These are phyloP conservation scores for Pangasius krempfi DNA, from an alignment of 2,797 vertebrate genomes.

Conservation along the genomic window DNA sequence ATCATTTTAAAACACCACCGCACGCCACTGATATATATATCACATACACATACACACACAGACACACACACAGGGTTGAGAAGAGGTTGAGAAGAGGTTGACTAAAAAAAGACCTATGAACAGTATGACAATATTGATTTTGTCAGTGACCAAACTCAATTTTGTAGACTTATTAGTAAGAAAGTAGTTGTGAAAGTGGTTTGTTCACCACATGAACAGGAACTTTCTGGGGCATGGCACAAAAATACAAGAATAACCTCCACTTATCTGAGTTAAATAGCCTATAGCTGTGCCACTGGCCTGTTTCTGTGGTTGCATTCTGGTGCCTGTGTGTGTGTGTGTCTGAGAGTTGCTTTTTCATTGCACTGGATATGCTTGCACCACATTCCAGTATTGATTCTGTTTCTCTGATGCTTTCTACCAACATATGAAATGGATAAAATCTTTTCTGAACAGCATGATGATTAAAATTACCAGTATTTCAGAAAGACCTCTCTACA, in stretches of 20 bases:
- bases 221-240: background rate
- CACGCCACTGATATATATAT: no score
- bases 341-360: background rate
- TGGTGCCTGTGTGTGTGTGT: background rate
- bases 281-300: slow-evolving; percentile 14
- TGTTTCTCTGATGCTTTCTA: background rate
- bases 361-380: slow-evolving; percentile 2
- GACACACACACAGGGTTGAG: no score
- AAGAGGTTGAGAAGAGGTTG: no score
- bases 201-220: background rate
- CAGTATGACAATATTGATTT: background rate
- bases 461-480: slow-evolving; percentile 12
- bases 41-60: no score
- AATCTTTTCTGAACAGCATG: slow-evolving; percentile 20
- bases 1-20: no score
- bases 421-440: slow-evolving; percentile 1
- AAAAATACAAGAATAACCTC: slow-evolving; percentile 27
- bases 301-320: background rate
- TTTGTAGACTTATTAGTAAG: background rate
- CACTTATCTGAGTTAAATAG: slow-evolving; percentile 8
- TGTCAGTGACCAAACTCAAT: background rate
- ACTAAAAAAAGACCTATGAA: no score
- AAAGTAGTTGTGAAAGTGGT: background rate
- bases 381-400: slow-evolving; percentile 21
- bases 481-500: slow-evolving; percentile 11